phyloP scores from a whole-genome alignment of 2,113 vertebrate species.

The Callaeas wilsoni region DNA sequence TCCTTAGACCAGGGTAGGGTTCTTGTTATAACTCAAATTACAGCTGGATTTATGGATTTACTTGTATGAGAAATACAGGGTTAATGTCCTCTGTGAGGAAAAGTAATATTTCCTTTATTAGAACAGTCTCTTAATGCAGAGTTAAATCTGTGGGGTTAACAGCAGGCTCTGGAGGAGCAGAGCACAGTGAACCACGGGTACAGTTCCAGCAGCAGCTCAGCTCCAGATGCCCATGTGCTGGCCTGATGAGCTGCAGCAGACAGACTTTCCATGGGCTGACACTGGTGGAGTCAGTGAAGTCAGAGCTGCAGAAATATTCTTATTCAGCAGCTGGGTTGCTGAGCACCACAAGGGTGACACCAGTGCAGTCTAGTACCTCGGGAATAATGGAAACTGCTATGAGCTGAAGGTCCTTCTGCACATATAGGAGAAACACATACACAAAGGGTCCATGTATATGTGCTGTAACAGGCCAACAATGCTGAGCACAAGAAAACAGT shows the following conservation, averaged over 20 bases:
- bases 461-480: background rate
- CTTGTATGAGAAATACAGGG: slow-evolving; percentile 54
- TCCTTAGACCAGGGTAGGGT: background rate
- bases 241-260: background rate
- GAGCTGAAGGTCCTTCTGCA: background rate
- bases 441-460: background rate
- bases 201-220: background rate
- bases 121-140: slow-evolving; percentile 36
- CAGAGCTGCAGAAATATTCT: background rate
- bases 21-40: slow-evolving; percentile 23
- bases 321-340: background rate
- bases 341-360: background rate
- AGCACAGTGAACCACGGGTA: background rate
- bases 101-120: slow-evolving; percentile 55
- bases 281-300: background rate
- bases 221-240: background rate
- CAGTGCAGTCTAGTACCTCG: background rate
- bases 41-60: slow-evolving; percentile 43
- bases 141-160: background rate
- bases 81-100: slow-evolving; percentile 53
- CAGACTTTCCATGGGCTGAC: background rate
- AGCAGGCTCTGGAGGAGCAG: background rate
- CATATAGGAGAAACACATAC: background rate
- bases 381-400: background rate
- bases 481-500: background rate